Conservation (phyloP, 1,140 invertebrate genomes). For the Drosophila subpulchrella region DNA sequence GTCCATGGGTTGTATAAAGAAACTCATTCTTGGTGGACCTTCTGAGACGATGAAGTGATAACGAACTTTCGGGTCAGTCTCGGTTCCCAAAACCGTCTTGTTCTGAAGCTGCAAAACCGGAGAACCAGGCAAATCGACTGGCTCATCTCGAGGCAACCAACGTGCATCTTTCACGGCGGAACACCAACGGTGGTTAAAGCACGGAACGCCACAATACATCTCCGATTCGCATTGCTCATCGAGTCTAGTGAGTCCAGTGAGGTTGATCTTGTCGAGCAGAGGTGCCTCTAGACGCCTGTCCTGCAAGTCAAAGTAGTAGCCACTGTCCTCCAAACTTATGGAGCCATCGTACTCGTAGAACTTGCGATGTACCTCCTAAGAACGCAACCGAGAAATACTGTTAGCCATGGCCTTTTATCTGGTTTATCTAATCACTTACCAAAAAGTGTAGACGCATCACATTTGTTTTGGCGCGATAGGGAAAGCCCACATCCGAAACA, state of each 20-base stretch:
- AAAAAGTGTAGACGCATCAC: conserved; percentile 89
- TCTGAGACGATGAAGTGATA: conserved; percentile 52
- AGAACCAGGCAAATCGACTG: conserved; percentile 46
- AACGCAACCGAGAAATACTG: too few relatives aligned
- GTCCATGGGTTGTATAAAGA: conserved; percentile 45
- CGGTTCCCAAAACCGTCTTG: conserved; percentile 27
- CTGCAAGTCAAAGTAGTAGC: conserved; percentile 90
- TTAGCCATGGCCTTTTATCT: too few relatives aligned
- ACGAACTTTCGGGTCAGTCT: conserved; percentile 9
- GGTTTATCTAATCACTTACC: conserved; percentile 84
- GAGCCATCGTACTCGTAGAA: conserved; percentile 86
- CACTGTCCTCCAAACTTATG: conserved; percentile 86
- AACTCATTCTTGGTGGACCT: conserved; percentile 88
- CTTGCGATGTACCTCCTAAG: conserved; percentile 87
- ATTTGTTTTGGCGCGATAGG: conserved; percentile 89
- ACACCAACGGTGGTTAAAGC: conserved; percentile 87
- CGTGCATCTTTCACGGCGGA: conserved; percentile 39
- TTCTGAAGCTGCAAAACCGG: conserved; percentile 46
- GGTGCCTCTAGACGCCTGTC: conserved; percentile 89
- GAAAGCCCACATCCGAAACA: conserved; percentile 90
- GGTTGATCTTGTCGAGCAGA: conserved; percentile 84
- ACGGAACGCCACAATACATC: conserved; percentile 90
- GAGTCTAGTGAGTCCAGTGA: conserved; percentile 86
- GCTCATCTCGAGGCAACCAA: conserved; percentile 60
- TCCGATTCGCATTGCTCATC: conserved; percentile 87